Evolutionary conservation across 2,113 vertebrate species (phyloP).

Genomic region (Pteropus alecto): DNA sequence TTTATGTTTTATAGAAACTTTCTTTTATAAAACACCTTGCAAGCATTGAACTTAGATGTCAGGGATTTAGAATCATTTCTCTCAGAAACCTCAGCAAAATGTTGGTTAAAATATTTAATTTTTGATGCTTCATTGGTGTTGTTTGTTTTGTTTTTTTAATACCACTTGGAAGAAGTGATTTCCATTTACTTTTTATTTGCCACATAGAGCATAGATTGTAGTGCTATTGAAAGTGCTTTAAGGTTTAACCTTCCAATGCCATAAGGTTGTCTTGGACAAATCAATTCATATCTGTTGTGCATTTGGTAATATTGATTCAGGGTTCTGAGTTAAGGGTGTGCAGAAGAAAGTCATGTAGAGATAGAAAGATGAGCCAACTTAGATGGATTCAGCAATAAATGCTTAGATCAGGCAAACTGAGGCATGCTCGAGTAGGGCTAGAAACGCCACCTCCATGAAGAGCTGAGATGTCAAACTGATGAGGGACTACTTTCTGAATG

Average conservation of each 20-base stretch:
- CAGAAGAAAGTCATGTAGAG: not conserved
- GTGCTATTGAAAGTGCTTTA: not conserved
- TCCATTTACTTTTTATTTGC: not conserved
- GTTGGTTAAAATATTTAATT: not conserved
- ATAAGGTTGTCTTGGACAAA: not conserved
- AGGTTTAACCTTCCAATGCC: not conserved
- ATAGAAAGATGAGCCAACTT: not conserved
- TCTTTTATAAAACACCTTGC: slow-evolving; percentile 47
- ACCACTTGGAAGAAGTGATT: not conserved
- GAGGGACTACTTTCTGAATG: not conserved
- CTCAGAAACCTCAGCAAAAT: not conserved
- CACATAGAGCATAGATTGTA: not conserved
- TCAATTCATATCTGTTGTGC: not conserved
- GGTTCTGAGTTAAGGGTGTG: not conserved
- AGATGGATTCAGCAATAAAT: not conserved
- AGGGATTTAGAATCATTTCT: not conserved
- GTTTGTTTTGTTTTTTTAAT: not conserved
- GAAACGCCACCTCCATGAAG: not conserved
- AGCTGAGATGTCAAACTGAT: not conserved
- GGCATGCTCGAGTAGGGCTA: not conserved
- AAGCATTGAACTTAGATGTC: not conserved
- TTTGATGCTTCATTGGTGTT: slow-evolving; percentile 12
- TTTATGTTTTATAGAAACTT: slow-evolving; percentile 52
- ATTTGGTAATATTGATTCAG: not conserved
- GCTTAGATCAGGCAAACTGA: not conserved